Evolutionary conservation across 2,888 invertebrate genomes (phyloP), one percentile per base, ranked within the genome.

Genomic region (Plagiodera versicolora): DNA sequence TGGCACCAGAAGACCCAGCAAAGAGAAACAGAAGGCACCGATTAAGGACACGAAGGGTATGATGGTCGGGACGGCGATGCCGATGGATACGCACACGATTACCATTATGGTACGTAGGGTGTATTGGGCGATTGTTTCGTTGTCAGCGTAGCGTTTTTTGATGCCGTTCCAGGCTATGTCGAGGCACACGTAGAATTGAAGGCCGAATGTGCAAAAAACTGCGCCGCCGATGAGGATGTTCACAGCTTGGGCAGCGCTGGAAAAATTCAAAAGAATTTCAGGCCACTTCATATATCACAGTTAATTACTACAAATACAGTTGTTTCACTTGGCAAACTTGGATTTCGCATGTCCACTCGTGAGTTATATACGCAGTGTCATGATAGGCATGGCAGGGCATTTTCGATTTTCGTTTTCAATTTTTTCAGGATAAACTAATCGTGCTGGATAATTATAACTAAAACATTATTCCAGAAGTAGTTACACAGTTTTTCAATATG

Each of bases 121-220:
- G 80, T 94, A 94, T 78, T 95, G 93, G 4, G 89, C 88, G 11
- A 90, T 73, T 17, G 83, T 79, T 6, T 88, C 88, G 50, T 86
- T 85, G 74, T 89, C 89, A 2, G 66, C 57, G 68, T 68, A 76
- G 67, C 83, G 85, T 0, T 91, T 87, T 75, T 93, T 90, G 54
- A 97, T 83, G 54, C 84, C 84, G 72, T 90, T 91, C 94, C 95
- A 96, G 65, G 89, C 89, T 68, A 98, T 95, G 75, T 94, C 93
- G 58, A 97, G 85, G 78, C 97, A 96, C 14, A 99, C 98, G 82
- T 92, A 98, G 81, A 98, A 96, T 81, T 98, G 98, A 14, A 99
- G 87, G 5, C 95, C 95, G 77, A 96, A 98, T 0, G 97, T 95
- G 79, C 95, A 91, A 81, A 92, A 95, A 0, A 99, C 94, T 8